Conservation (phyloP, 2,113 vertebrate genomes). For the Actenoides lindsayi region DNA sequence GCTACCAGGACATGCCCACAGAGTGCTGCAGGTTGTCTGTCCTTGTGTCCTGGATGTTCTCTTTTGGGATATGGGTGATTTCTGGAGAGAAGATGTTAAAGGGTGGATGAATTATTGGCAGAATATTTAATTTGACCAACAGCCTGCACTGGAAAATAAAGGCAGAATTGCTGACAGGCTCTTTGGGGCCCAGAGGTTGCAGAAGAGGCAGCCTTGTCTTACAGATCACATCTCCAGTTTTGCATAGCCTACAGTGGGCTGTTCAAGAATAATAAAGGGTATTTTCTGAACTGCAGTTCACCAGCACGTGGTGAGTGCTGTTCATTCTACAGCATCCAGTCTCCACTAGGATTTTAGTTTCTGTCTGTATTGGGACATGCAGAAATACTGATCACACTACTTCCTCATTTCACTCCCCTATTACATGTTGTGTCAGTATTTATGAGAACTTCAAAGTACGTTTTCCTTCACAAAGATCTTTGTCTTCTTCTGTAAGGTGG, state of each 20-base stretch:
- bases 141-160: neutral
- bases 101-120: neutral
- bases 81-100: neutral
- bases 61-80: neutral
- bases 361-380: neutral
- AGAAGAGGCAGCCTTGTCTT: neutral
- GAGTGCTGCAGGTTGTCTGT: neutral
- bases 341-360: neutral
- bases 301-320: neutral
- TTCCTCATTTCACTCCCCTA: neutral
- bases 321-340: too few relatives aligned
- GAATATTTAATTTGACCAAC: neutral
- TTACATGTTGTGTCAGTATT: neutral
- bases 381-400: neutral
- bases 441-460: neutral
- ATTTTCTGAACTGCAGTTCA: neutral
- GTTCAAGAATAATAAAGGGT: neutral
- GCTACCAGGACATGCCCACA: rapidly evolving
- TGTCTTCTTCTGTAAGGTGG: neutral
- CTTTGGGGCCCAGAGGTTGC: neutral
- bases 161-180: neutral
- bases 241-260: neutral
- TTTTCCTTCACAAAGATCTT: neutral
- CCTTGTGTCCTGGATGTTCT: neutral
- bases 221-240: neutral